phyloP scores from a whole-genome alignment of 2,797 vertebrate species.

The Anabacerthia variegaticeps region DNA sequence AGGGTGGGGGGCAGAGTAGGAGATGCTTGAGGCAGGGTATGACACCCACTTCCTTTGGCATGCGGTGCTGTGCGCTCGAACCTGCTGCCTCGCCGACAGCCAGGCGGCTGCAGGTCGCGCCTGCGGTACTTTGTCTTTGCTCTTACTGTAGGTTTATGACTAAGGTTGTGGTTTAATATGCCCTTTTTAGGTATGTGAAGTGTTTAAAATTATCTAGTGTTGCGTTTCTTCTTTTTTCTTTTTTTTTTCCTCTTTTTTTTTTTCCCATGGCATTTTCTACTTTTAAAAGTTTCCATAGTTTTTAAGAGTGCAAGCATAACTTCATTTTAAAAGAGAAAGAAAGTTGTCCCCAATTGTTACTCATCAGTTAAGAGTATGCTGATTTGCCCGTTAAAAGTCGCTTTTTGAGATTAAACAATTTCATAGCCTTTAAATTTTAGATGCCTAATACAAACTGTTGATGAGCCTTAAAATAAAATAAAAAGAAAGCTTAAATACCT shows the following conservation, averaged over 20 bases:
- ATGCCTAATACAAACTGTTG: background rate
- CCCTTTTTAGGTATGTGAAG: constrained; percentile 66
- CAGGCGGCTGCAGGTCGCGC: constrained; percentile 57
- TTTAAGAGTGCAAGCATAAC: background rate
- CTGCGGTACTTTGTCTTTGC: constrained; percentile 51
- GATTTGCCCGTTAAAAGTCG: background rate
- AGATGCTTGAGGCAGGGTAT: constrained; percentile 65
- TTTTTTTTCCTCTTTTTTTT: background rate
- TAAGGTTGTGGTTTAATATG: constrained; percentile 77
- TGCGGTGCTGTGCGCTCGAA: constrained; percentile 61
- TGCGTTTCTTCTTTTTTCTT: background rate
- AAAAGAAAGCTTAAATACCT: background rate
- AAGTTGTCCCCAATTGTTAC: background rate
- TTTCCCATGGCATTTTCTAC: background rate
- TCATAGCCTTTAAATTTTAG: background rate
- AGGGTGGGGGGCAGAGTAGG: constrained; percentile 73
- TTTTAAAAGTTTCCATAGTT: constrained; percentile 18
- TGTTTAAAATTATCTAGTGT: constrained; percentile 59
- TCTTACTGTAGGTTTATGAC: constrained; percentile 73
- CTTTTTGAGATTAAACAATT: background rate
- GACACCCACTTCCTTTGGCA: constrained; percentile 86
- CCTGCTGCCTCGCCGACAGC: constrained; percentile 42
- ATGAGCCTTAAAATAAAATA: background rate
- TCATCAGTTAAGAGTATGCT: background rate
- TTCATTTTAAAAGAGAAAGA: background rate